Conservation (phyloP, 2,888 invertebrate species). For the Caenorhabditis becei region DNA sequence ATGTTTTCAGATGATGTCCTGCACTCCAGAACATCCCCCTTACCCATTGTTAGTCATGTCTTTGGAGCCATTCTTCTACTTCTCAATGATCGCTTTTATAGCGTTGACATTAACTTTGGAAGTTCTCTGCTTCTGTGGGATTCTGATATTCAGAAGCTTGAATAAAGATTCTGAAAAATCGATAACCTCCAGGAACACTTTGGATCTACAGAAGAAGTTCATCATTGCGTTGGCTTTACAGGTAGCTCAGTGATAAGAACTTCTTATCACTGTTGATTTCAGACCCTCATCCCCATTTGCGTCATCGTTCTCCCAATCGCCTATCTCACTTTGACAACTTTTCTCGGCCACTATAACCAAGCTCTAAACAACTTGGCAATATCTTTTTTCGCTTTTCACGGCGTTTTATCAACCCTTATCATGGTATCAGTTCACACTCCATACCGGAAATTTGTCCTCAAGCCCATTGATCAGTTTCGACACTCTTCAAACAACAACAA, state of each 20-base stretch:
- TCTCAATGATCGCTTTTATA: not conserved
- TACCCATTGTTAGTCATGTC: not conserved
- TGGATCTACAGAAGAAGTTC: conserved; percentile 9
- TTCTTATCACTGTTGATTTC: too few relatives aligned
- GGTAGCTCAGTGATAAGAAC: not conserved
- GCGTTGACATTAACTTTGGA: not conserved
- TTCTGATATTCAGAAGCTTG: not conserved
- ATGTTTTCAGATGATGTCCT: not conserved
- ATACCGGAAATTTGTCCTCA: not conserved
- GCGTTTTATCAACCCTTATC: conserved; percentile 2
- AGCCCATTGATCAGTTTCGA: not conserved
- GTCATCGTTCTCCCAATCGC: not conserved
- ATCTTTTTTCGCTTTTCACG: not conserved
- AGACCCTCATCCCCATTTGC: not conserved
- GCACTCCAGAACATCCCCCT: not conserved
- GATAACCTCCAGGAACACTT: not conserved
- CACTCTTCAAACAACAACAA: too few relatives aligned
- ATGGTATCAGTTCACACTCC: conserved; percentile 3
- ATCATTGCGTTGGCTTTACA: not conserved
- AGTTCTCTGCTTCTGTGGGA: not conserved
- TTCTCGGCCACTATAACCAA: not conserved
- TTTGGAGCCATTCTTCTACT: too few relatives aligned
- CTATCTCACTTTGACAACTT: not conserved
- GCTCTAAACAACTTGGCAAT: not conserved
- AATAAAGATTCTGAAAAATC: not conserved